Evolutionary conservation across 2,888 invertebrate genomes (phyloP), one percentile per base, ranked within the genome.

Genomic region (Drosophila fungiperda): DNA sequence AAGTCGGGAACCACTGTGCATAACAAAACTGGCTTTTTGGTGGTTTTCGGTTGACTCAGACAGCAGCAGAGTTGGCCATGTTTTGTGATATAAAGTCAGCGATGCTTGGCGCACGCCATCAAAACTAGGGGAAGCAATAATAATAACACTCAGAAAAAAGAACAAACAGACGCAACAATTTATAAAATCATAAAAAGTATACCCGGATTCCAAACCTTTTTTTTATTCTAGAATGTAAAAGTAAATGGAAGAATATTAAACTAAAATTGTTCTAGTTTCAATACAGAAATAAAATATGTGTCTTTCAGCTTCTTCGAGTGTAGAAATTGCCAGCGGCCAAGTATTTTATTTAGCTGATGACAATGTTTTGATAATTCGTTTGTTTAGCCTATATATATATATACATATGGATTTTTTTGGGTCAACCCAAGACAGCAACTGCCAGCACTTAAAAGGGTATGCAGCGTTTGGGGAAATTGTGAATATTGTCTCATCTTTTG

Each of bases 31-130:
- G 67, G 86, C 71, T 83, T 68, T 73, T 61, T 45, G 53, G 53
- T 55, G 65, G 52, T 42, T 76, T 66, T 72, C 63, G 52, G 58
- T 58, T 52, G 65, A 65, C 74, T 68, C 52, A 26, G 50, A 54
- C 59, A 36, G 17, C 35, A 45, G 50, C 75, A 42, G 85, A 81
- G 66, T 65, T 70, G 87, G 89, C 78, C 29, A 67, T 82, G 83
- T 64, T 77, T 82, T 68, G 66, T 78, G 83, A 81, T 88, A 74
- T 83, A 79, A 66, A 80, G 81, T 48, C 78, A 83, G 64, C 78
- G 78, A 72, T 83, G 88, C 81, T 86, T 83, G 86, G 83, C 89
- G 78, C 87, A 87, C 76, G 80, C 76, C 69, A 68, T 80, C 83
- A 69, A 77, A 88, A 82, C 66, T 68, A n/a, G 53, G 53, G 45